These are phyloP conservation scores for Pherbina coryleti DNA, from an alignment of 2,888 invertebrate genomes.

Conservation along the genomic window DNA sequence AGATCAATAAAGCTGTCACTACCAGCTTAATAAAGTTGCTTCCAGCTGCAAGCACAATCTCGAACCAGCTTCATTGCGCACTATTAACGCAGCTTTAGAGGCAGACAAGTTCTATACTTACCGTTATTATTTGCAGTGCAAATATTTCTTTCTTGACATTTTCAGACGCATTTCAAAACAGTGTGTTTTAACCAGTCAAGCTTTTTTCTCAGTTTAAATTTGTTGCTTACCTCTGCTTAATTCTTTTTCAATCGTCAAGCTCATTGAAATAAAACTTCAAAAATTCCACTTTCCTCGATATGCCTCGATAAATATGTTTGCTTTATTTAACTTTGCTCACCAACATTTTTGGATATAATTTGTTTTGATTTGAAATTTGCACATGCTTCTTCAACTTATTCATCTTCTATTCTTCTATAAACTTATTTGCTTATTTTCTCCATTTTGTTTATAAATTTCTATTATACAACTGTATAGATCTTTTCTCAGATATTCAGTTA, in stretches of 20 bases:
- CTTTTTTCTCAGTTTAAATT: no score
- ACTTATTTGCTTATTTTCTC: background rate
- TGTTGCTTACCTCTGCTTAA: background rate
- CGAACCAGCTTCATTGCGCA: no score
- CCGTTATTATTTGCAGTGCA: no score
- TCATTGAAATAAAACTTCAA: conserved; percentile 27
- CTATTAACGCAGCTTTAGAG: no score
- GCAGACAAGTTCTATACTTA: no score
- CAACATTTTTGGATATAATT: conserved; percentile 30
- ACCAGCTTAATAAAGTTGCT: no score
- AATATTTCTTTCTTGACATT: no score
- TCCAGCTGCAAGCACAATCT: no score
- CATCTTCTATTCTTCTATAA: background rate
- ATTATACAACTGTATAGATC: background rate
- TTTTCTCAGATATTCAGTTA: conserved; percentile 4
- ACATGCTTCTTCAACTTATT: conserved; percentile 4
- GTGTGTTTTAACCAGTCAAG: no score
- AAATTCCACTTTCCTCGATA: conserved; percentile 44
- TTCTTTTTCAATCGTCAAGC: background rate
- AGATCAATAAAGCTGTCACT: no score
- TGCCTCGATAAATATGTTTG: conserved; percentile 42
- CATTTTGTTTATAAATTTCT: background rate
- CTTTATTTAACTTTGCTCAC: conserved; percentile 36
- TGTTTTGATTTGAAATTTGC: conserved; percentile 25
- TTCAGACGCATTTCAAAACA: no score